Percentiles rank a stretch among this genome's conserved stretches.
phyloP scores from a whole-genome alignment of 1,140 invertebrate genomes.

The Monomorium pharaonis region DNA sequence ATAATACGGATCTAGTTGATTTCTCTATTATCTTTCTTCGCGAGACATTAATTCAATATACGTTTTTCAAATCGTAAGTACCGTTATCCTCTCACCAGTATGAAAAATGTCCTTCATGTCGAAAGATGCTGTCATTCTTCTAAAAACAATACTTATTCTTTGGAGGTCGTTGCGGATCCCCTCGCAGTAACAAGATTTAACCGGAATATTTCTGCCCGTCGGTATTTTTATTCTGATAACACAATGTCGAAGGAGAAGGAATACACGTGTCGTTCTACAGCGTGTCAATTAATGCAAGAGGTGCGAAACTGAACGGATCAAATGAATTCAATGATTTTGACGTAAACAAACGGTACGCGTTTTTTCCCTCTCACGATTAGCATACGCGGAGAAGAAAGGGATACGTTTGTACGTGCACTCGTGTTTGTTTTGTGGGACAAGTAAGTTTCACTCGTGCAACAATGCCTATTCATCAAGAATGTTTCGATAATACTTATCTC shows the following conservation, averaged over 20 bases:
- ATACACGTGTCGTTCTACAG: neutral
- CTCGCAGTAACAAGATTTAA: neutral
- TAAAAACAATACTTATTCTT: constrained; percentile 43
- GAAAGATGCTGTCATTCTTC: constrained; percentile 14
- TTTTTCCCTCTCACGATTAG: constrained; percentile 9
- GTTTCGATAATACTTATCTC: constrained; percentile 62
- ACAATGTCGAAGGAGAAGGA: neutral
- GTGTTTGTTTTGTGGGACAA: constrained; percentile 15
- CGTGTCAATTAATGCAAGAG: neutral
- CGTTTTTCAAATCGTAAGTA: constrained; percentile 47
- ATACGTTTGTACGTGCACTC: neutral
- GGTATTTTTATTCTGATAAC: neutral
- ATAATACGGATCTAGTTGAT: neutral
- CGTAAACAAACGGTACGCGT: neutral
- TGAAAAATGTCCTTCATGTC: constrained; percentile 65
- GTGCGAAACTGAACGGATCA: neutral
- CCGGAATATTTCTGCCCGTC: neutral
- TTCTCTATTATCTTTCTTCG: neutral
- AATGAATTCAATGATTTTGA: neutral
- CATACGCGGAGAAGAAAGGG: neutral
- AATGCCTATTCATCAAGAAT: constrained; percentile 26
- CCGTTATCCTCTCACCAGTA: constrained; percentile 70
- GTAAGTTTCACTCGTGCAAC: constrained; percentile 22
- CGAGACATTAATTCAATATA: neutral
- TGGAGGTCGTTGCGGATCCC: constrained; percentile 16